These are phyloP conservation scores for Gasterosteus aculeatus DNA, from an alignment of 2,113 vertebrate species.

Conservation along the genomic window DNA sequence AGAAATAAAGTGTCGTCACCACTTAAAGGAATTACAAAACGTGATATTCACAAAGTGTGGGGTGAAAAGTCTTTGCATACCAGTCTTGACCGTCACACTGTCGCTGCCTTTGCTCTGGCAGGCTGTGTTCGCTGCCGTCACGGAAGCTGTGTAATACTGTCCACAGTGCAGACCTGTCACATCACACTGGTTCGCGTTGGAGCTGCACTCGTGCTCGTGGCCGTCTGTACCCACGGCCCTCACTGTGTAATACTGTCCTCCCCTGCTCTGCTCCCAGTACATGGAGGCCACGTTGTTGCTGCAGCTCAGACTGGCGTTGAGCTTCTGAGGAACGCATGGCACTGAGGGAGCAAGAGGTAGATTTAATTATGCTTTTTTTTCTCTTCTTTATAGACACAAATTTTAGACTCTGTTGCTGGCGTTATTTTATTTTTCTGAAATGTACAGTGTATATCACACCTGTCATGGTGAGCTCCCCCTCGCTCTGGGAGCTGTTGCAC, in stretches of 20 bases:
- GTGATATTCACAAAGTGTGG: not conserved
- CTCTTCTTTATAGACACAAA: not conserved
- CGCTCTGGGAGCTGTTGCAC: constrained; percentile 81
- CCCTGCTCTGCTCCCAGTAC: constrained; percentile 65
- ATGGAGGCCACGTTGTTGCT: constrained; percentile 71
- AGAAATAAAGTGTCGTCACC: not conserved
- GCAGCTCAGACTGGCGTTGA: constrained; percentile 72
- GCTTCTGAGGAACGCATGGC: constrained; percentile 72
- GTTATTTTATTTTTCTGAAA: not conserved
- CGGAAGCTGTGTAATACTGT: constrained; percentile 68
- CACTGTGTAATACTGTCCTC: constrained; percentile 71
- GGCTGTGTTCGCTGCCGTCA: constrained; percentile 67
- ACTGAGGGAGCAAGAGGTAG: constrained; percentile 52
- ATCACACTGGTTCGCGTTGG: constrained; percentile 62
- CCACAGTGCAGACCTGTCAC: constrained; percentile 77
- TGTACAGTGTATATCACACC: constrained; percentile 52
- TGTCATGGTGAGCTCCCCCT: constrained; percentile 63
- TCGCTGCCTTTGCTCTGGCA: constrained; percentile 73
- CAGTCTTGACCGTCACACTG: constrained; percentile 70
- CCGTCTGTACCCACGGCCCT: constrained; percentile 56
- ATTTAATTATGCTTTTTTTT: not conserved
- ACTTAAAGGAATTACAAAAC: not conserved
- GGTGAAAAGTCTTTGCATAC: constrained; percentile 47
- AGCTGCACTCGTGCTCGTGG: constrained; percentile 59
- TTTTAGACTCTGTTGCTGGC: not conserved